Conservation (phyloP, 2,113 vertebrate species). For the Spea multiplicata region DNA sequence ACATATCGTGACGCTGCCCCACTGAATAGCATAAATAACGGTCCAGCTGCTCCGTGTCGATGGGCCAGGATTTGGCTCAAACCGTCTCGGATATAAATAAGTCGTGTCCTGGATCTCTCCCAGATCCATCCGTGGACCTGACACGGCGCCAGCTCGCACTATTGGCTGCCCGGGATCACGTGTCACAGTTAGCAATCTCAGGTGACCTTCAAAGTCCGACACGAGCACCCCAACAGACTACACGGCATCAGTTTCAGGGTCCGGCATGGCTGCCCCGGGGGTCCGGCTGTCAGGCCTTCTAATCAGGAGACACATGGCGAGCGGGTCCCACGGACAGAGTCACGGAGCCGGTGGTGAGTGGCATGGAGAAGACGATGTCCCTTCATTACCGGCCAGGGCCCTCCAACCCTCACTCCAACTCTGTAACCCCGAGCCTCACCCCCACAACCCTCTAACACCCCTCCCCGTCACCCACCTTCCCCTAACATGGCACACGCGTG, state of each 20-base stretch:
- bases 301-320: constrained; percentile 11
- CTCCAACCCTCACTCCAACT: neutral
- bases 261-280: neutral
- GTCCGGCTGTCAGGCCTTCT: neutral
- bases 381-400: neutral
- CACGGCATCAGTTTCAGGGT: neutral
- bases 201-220: constrained; percentile 13
- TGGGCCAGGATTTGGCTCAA: too few species aligned
- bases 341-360: constrained; percentile 8
- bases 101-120: neutral
- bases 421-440: neutral
- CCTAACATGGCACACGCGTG: neutral
- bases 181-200: neutral
- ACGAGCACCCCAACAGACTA: neutral
- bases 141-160: neutral
- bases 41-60: too few species aligned
- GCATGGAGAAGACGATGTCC: neutral
- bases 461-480: neutral
- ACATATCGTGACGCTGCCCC: too few species aligned
- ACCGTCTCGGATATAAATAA: neutral
- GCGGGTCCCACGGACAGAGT: neutral
- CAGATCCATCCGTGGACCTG: neutral
- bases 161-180: neutral
- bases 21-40: too few species aligned
- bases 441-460: neutral